phyloP scores from a whole-genome alignment of 2,113 vertebrate species.

The Rissa tridactyla region DNA sequence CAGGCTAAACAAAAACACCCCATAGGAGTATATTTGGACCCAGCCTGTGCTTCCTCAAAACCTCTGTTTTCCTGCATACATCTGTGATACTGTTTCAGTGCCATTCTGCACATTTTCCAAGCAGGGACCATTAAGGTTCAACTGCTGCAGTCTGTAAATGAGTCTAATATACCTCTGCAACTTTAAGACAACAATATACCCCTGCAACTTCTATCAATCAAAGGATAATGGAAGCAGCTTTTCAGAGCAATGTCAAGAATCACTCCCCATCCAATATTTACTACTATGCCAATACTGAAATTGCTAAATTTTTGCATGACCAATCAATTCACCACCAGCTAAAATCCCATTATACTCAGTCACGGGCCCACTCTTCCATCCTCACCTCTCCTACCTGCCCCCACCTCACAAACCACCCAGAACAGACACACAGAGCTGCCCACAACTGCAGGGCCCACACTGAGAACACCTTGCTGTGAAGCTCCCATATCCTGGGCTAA shows the following conservation, averaged over 20 bases:
- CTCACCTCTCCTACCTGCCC: not conserved
- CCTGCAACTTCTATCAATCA: not conserved
- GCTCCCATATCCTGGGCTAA: not conserved
- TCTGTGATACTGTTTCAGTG: not conserved
- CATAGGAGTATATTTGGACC: not conserved
- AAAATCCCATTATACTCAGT: not conserved
- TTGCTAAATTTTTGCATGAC: not conserved
- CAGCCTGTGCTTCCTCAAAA: not conserved
- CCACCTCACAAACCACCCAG: not conserved
- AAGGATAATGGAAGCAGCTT: not conserved
- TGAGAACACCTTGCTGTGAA: not conserved
- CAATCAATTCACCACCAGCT: not conserved
- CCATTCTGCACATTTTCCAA: not conserved
- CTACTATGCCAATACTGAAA: not conserved
- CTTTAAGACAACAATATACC: not conserved
- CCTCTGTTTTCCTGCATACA: not conserved
- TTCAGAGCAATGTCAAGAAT: not conserved
- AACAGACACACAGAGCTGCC: not conserved
- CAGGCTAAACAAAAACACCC: not conserved
- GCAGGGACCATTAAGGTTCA: not conserved
- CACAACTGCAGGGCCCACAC: not conserved
- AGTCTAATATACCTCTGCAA: not conserved
- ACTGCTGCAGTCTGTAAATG: not conserved
- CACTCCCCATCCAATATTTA: not conserved
- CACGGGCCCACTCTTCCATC: not conserved